phyloP scores from a whole-genome alignment of 2,113 vertebrate species.

The Pholis gunnellus region DNA sequence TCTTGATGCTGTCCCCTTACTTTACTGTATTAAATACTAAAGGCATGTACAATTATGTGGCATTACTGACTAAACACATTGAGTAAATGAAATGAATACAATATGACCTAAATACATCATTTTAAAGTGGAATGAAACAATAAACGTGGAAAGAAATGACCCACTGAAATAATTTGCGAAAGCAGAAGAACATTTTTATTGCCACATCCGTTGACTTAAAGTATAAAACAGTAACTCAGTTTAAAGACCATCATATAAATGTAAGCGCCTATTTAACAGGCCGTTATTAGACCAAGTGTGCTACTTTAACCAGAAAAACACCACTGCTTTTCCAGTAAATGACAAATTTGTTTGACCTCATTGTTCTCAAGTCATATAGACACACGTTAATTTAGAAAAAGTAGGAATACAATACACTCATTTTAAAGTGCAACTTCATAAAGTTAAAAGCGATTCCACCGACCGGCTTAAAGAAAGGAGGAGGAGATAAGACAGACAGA shows the following conservation, averaged over 20 bases:
- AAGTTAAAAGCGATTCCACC: not conserved
- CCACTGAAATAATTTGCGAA: too few species aligned
- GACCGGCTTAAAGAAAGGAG: not conserved
- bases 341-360: not conserved
- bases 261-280: not conserved
- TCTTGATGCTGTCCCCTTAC: not conserved
- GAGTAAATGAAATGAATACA: not conserved
- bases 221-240: not conserved
- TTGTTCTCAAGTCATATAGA: not conserved
- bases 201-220: not conserved
- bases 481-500: not conserved
- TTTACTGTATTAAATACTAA: not conserved
- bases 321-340: not conserved
- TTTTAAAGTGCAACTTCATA: slow-evolving; percentile 19
- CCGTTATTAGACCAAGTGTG: not conserved
- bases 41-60: not conserved
- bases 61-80: not conserved
- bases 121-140: slow-evolving; percentile 13
- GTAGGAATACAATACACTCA: not conserved
- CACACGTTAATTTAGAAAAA: not conserved
- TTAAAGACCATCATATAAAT: not conserved
- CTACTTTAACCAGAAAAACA: not conserved
- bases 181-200: not conserved
- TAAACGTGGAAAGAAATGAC: not conserved
- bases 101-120: not conserved